These are phyloP conservation scores for Nephrotoma guestfalica DNA, from an alignment of 2,888 invertebrate species.

Conservation along the genomic window DNA sequence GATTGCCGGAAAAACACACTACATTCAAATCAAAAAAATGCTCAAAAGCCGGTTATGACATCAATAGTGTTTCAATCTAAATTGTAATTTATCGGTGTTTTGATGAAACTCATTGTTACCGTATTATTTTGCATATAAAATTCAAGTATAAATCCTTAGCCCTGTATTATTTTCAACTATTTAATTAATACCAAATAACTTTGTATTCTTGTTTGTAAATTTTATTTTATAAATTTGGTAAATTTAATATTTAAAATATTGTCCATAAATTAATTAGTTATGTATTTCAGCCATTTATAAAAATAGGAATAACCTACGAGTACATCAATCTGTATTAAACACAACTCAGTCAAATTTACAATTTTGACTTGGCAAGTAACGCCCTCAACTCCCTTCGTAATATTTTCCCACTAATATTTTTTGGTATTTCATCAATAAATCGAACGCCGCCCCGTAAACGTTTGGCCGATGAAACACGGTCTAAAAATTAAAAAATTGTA, in stretches of 20 bases:
- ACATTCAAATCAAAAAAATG: no score
- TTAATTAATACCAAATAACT: no score
- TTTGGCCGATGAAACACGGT: conserved; percentile 52
- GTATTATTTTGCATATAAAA: background rate
- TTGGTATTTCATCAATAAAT: conserved; percentile 59
- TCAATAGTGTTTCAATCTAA: no score
- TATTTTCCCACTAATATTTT: conserved; percentile 66
- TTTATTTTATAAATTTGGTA: background rate
- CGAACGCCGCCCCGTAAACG: conserved; percentile 58
- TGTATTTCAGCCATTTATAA: background rate
- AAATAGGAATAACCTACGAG: background rate
- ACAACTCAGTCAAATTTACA: conserved; percentile 19
- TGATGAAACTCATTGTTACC: background rate
- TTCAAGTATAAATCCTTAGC: no score
- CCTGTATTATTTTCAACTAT: no score
- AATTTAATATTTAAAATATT: background rate
- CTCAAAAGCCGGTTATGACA: no score
- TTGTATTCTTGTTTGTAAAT: no score
- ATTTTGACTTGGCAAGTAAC: conserved; percentile 18
- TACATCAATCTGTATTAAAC: conserved; percentile 15
- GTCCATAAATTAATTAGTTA: background rate
- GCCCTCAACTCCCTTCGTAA: conserved; percentile 40
- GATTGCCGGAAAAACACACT: no score
- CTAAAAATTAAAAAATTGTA: background rate
- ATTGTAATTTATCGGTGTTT: no score